These are phyloP conservation scores for Leptinotarsa juncta DNA, from an alignment of 2,888 invertebrate species.

Conservation along the genomic window DNA sequence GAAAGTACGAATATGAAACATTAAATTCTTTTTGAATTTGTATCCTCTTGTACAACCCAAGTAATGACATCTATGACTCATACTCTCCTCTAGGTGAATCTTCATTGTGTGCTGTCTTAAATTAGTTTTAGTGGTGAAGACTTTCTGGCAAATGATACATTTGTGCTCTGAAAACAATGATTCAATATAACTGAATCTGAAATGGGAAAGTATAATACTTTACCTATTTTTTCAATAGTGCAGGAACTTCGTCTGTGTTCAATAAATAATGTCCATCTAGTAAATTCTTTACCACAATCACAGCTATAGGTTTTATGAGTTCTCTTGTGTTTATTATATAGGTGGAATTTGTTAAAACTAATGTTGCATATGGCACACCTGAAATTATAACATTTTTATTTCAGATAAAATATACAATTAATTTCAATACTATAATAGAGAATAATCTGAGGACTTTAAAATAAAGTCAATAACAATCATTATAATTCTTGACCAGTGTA, in stretches of 20 bases:
- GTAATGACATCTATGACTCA: slow-evolving; percentile 47
- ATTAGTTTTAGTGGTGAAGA: slow-evolving; percentile 46
- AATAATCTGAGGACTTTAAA: no score
- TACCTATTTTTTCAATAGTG: slow-evolving; percentile 25
- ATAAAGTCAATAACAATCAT: no score
- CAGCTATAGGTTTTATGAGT: slow-evolving; percentile 56
- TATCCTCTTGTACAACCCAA: slow-evolving; percentile 53
- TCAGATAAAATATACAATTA: slow-evolving; percentile 8
- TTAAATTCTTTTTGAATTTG: slow-evolving; percentile 54
- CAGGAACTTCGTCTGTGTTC: slow-evolving; percentile 53
- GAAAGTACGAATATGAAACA: slow-evolving; percentile 50
- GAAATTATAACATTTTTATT: slow-evolving; percentile 28
- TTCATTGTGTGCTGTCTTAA: slow-evolving; percentile 49
- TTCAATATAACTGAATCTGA: background rate
- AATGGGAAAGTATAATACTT: background rate
- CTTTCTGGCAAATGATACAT: slow-evolving; percentile 53
- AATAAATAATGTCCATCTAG: slow-evolving; percentile 53
- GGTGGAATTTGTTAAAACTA: slow-evolving; percentile 48
- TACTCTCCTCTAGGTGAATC: slow-evolving; percentile 46
- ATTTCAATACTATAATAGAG: background rate
- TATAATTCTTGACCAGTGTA: no score
- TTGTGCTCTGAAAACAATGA: slow-evolving; percentile 46
- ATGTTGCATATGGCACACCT: slow-evolving; percentile 54
- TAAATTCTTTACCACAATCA: slow-evolving; percentile 55
- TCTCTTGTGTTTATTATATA: slow-evolving; percentile 54